Base-by-base conservation (phyloP, 1,140 invertebrate genomes). In the Heterodera schachtii region DNA sequence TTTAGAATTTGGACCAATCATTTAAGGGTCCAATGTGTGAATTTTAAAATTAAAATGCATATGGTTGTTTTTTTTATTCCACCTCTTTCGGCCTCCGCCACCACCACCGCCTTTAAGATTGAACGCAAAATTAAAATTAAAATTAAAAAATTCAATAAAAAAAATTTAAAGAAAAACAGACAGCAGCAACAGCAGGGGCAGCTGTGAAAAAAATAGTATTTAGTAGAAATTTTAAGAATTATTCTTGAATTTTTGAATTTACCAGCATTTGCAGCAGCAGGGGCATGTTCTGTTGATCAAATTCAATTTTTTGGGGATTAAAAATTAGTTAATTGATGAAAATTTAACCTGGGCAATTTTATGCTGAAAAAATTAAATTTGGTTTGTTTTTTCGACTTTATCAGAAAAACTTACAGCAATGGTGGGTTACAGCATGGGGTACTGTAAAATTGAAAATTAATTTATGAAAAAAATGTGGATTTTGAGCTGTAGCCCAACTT, bases 371-470 rank as follows among this genome's bases (percentile, higher is more conserved):
- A 69, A 69, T n/a, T n/a, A n/a, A 69, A 69, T 69, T 71, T 43
- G 4, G n/a, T 43, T 21, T 71, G 19, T 31, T 69, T 69, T 69
- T 31, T 69, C 41, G 3, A 9, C 19, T 5, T 7, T 43, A 31
- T 71, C 19, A 13, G 3, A 41, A 78, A 70, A 78, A 41, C 21
- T 78, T 78, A 78, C 76, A 78, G 60, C 66, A 78, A 67, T 43
- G 76, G 76, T 5, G 76, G 76, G 70, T 78, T 78, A 69, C 76
- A 78, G 8, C 76, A 78, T 43, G 76, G 76, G 2, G 76, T 78
- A 31, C 76, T 78, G 8, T 70, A 75, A 21, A 19, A 7, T n/a
- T 3, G 13, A 75, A n/a, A 75, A 3, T 19, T 21, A 46, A 75
- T 43, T 41, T 74, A n/a, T 7, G 8, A 43, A 74, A 41, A 74